Evolutionary conservation across 2,113 vertebrate genomes (phyloP).

Genomic region (Psephotus haematonotus): DNA sequence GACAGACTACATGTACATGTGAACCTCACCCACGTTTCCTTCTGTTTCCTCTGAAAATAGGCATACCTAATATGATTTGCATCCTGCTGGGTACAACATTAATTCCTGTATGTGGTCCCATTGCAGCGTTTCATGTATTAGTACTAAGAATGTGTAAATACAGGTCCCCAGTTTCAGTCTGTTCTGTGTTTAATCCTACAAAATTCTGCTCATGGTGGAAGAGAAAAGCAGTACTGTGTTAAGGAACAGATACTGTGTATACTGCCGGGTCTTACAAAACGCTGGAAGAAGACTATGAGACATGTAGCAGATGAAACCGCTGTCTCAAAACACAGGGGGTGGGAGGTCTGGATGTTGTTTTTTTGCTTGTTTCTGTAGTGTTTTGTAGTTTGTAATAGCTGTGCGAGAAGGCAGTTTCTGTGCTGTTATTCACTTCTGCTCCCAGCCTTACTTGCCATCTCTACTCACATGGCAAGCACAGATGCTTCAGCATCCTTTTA

Average conservation of each 20-base stretch:
- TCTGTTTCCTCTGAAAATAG: not conserved
- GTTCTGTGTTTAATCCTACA: not conserved
- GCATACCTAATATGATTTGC: not conserved
- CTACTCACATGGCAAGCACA: not conserved
- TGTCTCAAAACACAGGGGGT: accelerated
- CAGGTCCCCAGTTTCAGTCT: not conserved
- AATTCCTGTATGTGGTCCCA: not conserved
- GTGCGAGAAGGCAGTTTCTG: not conserved
- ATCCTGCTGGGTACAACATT: not conserved
- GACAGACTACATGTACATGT: not conserved
- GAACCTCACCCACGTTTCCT: not conserved
- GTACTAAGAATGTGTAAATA: not conserved
- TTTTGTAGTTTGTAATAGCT: not conserved
- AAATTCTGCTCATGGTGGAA: not conserved
- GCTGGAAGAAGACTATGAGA: not conserved
- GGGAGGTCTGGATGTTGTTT: not conserved
- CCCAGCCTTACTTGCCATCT: not conserved
- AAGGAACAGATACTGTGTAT: not conserved
- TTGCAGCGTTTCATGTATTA: accelerated
- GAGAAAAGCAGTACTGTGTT: not conserved
- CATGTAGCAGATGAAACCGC: not conserved
- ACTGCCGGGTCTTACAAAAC: not conserved
- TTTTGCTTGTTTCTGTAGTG: not conserved
- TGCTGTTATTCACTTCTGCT: not conserved
- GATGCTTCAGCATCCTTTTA: not conserved